Percentiles rank a stretch among this genome's conserved stretches.
Conservation (phyloP, 2,797 vertebrate species). For the Pseudopleuronectes americanus region DNA sequence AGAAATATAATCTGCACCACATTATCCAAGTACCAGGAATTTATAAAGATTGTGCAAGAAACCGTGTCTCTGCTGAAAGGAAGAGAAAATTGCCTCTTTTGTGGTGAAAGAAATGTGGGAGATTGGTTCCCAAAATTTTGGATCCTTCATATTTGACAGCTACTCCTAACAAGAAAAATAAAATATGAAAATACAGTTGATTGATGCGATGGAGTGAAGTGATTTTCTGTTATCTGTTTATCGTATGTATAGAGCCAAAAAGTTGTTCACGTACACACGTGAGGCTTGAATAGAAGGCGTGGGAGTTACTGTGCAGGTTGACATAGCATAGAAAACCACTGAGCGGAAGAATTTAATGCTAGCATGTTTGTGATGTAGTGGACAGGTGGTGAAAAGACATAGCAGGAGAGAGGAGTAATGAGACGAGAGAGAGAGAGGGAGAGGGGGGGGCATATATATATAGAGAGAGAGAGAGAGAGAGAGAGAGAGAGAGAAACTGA, state of each 20-base stretch:
- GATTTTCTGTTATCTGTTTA: no score
- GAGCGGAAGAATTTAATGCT: constrained; percentile 4
- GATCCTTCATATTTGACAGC: not conserved
- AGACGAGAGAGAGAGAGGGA: constrained; percentile 6
- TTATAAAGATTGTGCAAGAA: no score
- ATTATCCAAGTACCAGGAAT: no score
- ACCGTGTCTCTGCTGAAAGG: no score
- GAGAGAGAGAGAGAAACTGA: constrained; percentile 45
- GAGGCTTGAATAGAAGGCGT: not conserved
- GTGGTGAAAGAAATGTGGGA: no score
- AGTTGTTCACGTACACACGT: not conserved
- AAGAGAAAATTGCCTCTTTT: no score
- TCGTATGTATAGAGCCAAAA: no score
- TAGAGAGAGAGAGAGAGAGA: constrained; percentile 30
- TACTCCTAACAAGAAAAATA: no score
- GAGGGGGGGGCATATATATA: not conserved
- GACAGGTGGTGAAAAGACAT: constrained; percentile 10
- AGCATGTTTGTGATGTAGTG: constrained; percentile 8
- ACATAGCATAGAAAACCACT: not conserved
- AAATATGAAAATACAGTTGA: no score
- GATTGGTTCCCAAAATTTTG: no score
- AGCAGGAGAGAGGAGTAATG: constrained; percentile 23
- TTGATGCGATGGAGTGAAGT: no score
- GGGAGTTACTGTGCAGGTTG: not conserved
- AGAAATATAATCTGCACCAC: no score